Evolutionary conservation across 2,888 invertebrate genomes (phyloP).

Genomic region (Acleris cristana): DNA sequence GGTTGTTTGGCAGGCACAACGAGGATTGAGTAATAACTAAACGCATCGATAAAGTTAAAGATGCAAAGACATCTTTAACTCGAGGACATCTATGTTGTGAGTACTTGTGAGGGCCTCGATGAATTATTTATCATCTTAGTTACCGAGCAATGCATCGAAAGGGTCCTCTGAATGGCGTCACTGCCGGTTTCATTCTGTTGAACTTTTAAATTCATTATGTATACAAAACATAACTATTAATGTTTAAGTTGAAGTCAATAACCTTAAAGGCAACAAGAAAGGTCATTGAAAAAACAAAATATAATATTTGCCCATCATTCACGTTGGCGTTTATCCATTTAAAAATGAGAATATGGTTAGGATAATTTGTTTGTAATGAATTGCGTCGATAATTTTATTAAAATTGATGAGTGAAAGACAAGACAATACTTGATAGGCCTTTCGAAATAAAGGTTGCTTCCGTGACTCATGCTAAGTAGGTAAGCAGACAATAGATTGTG

Average conservation of each 20-base stretch:
- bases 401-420: neutral
- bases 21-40: slow-evolving; percentile 48
- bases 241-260: slow-evolving; percentile 3
- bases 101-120: slow-evolving; percentile 29
- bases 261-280: slow-evolving; percentile 6
- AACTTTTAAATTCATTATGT: slow-evolving; percentile 3
- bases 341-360: neutral
- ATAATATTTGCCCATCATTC: neutral
- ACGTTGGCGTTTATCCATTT: slow-evolving; percentile 4
- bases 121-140: slow-evolving; percentile 39
- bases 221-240: slow-evolving; percentile 7
- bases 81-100: slow-evolving; percentile 16
- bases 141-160: slow-evolving; percentile 29
- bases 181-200: neutral
- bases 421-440: slow-evolving; percentile 1
- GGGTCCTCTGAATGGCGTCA: slow-evolving; percentile 27
- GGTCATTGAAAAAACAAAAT: neutral
- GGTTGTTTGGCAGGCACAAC: slow-evolving; percentile 41
- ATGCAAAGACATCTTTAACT: slow-evolving; percentile 18
- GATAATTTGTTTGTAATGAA: neutral
- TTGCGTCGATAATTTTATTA: slow-evolving; percentile 4
- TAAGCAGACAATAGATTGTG: slow-evolving; percentile 51
- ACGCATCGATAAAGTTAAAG: slow-evolving; percentile 45
- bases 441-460: slow-evolving; percentile 39
- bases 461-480: slow-evolving; percentile 56